Evolutionary conservation across 2,797 vertebrate genomes (phyloP), one percentile per base, ranked within the genome.

Genomic region (Lepus oiostolus): DNA sequence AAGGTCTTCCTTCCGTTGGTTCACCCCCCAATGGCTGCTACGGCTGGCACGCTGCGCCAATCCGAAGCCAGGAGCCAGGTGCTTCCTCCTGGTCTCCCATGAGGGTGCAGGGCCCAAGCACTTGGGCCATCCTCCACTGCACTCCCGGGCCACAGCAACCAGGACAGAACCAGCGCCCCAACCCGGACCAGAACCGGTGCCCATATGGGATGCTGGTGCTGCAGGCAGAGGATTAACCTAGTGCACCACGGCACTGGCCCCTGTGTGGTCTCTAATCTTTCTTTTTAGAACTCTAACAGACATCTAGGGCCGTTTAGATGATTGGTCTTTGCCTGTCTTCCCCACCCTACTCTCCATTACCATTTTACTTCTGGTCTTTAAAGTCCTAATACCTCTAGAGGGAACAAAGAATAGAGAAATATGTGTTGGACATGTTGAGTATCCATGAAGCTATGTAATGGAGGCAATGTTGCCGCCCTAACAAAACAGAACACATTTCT

Each of bases 391-490:
- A 74, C 8, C 52, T 52, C n/a, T 65, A 30, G 35, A 52, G 60
- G 52, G 94, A 83, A 72, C n/a, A 83, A 72, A 88, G n/a, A 28
- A 52, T 74, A 93, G 47, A 74, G 72, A 84, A 70, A 68, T 87
- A 50, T n/a, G 52, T 71, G 21, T 24, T 47, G 24, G n/a, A 58
- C 38, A 21, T 24, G 22, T 52, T 76, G 74, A 58, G 8, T 75
- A 70, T 24, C 50, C 38, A 86, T 67, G 77, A 82, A 52, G 8
- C 19, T 68, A 54, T 21, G 32, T 17, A 42, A 30, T 68, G 71
- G 22, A 76, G 62, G 30, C 84, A 72, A 54, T 62, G 70, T 16
- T 58, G 76, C 76, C 74, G 30, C 42, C 42, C 32, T 30, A 35
- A 74, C 11, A 70, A 38, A 63, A 54, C 4, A 60, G 11, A 86